Percentiles rank a stretch among this genome's conserved stretches.
These are phyloP conservation scores for Scolanthus callimorphus DNA, from an alignment of 92 coral and sea anemone genomes.

Conservation along the genomic window DNA sequence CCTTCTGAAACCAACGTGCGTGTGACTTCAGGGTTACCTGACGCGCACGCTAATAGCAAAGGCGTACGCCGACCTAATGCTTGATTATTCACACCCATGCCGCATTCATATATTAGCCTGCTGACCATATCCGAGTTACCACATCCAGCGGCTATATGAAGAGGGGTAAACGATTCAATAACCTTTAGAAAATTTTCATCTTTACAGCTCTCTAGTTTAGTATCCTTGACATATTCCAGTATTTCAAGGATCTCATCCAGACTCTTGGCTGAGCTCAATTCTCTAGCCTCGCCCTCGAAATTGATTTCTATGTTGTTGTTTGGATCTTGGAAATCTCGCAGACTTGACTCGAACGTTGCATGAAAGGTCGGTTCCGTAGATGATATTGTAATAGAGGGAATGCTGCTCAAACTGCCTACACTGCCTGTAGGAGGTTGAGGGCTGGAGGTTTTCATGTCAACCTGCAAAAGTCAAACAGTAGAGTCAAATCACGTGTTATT, in stretches of 20 bases:
- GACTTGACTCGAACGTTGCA: neutral
- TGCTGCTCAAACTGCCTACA: neutral
- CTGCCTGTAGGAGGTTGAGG: too few relatives aligned
- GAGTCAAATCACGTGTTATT: too few relatives aligned
- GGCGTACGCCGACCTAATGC: slow-evolving; percentile 67
- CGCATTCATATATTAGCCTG: slow-evolving; percentile 46
- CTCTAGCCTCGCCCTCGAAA: neutral
- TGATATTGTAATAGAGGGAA: neutral
- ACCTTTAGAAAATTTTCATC: slow-evolving; percentile 9
- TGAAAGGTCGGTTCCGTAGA: neutral
- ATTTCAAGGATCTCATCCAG: slow-evolving; percentile 25
- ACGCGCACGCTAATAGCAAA: slow-evolving; percentile 73
- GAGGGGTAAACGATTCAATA: slow-evolving; percentile 44
- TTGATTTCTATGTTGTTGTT: neutral
- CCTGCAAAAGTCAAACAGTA: too few relatives aligned
- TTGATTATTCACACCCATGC: slow-evolving; percentile 22
- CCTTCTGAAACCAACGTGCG: slow-evolving; percentile 47
- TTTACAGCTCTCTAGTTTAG: slow-evolving; percentile 27
- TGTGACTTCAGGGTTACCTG: slow-evolving; percentile 37
- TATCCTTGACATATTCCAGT: slow-evolving; percentile 25
- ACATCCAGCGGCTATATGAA: slow-evolving; percentile 62
- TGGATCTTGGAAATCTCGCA: neutral
- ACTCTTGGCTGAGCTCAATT: neutral
- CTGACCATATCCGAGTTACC: slow-evolving; percentile 33
- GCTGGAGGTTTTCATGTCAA: too few relatives aligned